Base-by-base conservation (phyloP, 2,888 invertebrate species). In the Synanthedon tipuliformis region DNA sequence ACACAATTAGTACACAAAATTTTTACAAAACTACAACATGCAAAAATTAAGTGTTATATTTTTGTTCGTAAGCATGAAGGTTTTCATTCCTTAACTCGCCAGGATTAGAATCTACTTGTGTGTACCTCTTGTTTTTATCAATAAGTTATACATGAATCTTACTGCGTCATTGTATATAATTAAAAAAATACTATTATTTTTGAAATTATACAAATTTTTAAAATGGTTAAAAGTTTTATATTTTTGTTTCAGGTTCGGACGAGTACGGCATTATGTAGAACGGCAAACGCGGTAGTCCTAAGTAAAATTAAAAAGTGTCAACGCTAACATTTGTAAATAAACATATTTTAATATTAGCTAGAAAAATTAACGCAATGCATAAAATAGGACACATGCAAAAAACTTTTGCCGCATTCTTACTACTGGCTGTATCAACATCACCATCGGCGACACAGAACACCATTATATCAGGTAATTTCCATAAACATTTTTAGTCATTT, bases 371-470 rank as follows among this genome's bases (percentile, higher is more conserved):
- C 78, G 75, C 71, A 75, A 85, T 86, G 85, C 72, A 66, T 71
- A 70, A 71, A 68, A 72, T 69, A 65, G 68, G 69, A 70, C 73
- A 72, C 65, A 60, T 69, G 55, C 66, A 69, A 59, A 76, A 70
- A 67, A 79, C 78, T 61, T 59, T 81, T 57, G 62, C 76, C 59
- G 72, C 73, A 53, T 81, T 81, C 61, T 59, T 81, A 50, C 59
- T 82, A 58, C 66, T 84, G 51, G 74, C 72, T 51, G 68, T 80
- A 55, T 76, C 75, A 13, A 75, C 73, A 45, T 73, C 79, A n/a
- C 81, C 82, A 41, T 75, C 81, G 53, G 82, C 83, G 4, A 81
- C 82, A 34, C 78, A 78, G 60, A 81, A 80, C 59, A 75, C 75
- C 40, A 61, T 81, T 12, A 70, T 75, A 57, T 62, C 81, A 71